Conservation (phyloP, 2,113 vertebrate species). For the Numenius arquata region DNA sequence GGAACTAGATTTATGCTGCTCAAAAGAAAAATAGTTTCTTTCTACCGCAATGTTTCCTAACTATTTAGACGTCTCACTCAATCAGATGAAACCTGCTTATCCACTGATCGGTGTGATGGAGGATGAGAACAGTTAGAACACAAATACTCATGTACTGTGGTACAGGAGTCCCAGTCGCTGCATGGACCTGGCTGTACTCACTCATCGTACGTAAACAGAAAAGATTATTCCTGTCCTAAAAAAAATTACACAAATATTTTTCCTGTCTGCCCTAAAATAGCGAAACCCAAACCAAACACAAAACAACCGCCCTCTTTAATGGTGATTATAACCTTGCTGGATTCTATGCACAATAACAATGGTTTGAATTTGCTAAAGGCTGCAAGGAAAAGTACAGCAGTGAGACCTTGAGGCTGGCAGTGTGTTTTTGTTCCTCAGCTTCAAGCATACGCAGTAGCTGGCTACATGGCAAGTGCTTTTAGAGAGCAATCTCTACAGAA, state of each 20-base stretch:
- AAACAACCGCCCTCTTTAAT: neutral
- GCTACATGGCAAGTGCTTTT: neutral
- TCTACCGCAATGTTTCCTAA: neutral
- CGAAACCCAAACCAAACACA: slow-evolving; percentile 12
- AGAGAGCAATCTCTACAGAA: neutral
- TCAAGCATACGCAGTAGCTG: neutral
- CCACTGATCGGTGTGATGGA: neutral
- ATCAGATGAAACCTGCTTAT: neutral
- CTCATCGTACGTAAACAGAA: slow-evolving; percentile 5
- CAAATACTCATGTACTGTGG: neutral
- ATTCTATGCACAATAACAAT: slow-evolving; percentile 3
- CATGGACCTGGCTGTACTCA: neutral
- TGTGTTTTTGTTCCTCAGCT: neutral
- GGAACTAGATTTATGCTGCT: neutral
- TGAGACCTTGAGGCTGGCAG: neutral
- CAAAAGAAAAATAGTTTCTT: neutral
- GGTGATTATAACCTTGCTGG: slow-evolving; percentile 28
- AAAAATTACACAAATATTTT: slow-evolving; percentile 14
- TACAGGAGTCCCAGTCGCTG: neutral
- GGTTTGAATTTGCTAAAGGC: neutral
- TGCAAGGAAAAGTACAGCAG: slow-evolving; percentile 43
- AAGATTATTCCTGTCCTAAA: neutral
- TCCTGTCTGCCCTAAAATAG: slow-evolving; percentile 6
- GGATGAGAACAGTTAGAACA: neutral
- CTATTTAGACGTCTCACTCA: neutral